Conservation (phyloP, 2,113 vertebrate species). For the Pelecanoides urinatrix region DNA sequence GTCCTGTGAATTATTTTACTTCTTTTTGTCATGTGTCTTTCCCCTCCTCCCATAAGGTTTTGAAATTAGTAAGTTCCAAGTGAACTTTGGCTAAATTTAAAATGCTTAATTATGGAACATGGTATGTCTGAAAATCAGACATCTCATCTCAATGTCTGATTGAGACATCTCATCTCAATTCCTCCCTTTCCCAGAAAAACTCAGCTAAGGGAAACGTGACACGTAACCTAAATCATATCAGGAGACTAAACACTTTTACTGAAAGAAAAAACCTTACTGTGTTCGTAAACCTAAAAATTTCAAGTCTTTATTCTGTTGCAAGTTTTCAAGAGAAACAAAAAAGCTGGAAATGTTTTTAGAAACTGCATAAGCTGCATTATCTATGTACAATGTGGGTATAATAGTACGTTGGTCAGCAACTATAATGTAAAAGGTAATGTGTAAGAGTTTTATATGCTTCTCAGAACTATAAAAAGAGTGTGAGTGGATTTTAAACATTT, state of each 20-base stretch:
- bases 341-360: background rate
- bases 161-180: background rate
- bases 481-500: conserved; percentile 80
- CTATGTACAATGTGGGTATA: conserved; percentile 10
- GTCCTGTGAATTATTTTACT: background rate
- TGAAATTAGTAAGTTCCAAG: background rate
- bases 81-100: conserved; percentile 40
- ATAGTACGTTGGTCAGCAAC: conserved; percentile 68
- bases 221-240: background rate
- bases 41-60: background rate
- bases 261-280: background rate
- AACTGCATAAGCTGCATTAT: conserved; percentile 53
- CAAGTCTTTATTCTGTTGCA: background rate
- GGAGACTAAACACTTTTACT: background rate
- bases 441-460: conserved; percentile 67
- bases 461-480: conserved; percentile 72
- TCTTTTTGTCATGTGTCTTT: background rate
- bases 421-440: conserved; percentile 69
- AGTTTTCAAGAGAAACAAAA: background rate
- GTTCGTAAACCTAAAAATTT: background rate
- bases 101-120: background rate
- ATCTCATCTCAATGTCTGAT: too few species aligned
- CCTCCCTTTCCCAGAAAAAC: background rate
- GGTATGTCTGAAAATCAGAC: background rate
- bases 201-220: background rate